phyloP scores from a whole-genome alignment of 1,140 invertebrate species.

The Manduca sexta region DNA sequence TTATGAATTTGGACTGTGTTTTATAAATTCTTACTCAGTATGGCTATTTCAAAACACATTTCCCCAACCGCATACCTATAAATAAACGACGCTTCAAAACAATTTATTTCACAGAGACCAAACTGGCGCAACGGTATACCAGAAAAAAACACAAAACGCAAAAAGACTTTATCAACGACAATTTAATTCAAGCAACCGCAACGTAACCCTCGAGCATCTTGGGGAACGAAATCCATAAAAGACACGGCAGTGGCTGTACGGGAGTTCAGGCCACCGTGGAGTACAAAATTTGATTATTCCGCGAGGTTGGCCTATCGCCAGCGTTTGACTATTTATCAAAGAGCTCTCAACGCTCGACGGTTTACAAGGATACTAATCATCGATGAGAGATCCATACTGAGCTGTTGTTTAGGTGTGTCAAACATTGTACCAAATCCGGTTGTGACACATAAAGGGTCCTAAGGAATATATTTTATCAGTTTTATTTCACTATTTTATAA shows the following conservation, averaged over 20 bases:
- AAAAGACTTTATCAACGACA: conserved; percentile 63
- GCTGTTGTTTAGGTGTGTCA: conserved; percentile 15
- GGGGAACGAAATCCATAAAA: conserved; percentile 70
- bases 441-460: too few relatives aligned
- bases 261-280: conserved; percentile 38
- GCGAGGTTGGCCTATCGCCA: conserved; percentile 70
- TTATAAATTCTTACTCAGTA: too few relatives aligned
- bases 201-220: conserved; percentile 56
- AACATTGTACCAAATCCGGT: too few relatives aligned
- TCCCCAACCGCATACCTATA: too few relatives aligned
- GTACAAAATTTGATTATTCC: conserved; percentile 70
- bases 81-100: too few relatives aligned
- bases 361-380: conserved; percentile 70
- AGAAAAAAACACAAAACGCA: conserved; percentile 44
- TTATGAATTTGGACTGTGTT: not conserved
- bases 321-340: conserved; percentile 66
- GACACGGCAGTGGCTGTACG: conserved; percentile 49
- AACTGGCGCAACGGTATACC: conserved; percentile 10
- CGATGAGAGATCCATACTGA: conserved; percentile 39
- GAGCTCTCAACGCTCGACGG: conserved; percentile 44
- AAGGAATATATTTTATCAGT: too few relatives aligned
- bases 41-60: too few relatives aligned
- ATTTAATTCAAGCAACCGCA: conserved; percentile 66
- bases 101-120: too few relatives aligned
- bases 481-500: too few relatives aligned